Conservation (phyloP, 2,888 invertebrate genomes). For the Odontothrips loti region DNA sequence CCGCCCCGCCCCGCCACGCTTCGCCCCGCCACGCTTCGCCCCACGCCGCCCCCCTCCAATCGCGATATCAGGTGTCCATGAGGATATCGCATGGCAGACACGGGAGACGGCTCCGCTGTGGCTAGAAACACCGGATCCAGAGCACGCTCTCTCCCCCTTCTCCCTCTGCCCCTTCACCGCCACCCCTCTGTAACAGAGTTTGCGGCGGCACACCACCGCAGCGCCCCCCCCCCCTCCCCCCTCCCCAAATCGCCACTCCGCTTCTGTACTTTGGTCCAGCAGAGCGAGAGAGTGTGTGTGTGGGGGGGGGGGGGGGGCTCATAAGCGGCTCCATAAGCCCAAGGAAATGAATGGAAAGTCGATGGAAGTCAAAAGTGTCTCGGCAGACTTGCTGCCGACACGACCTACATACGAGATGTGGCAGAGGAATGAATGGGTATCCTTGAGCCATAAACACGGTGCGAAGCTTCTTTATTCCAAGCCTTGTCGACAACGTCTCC, state of each 20-base stretch:
- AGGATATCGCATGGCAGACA: constrained; percentile 16
- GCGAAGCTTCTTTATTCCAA: too few species aligned
- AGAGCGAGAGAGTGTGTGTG: too few species aligned
- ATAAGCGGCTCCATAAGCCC: too few species aligned
- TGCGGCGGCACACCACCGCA: constrained; percentile 3
- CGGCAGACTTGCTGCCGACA: too few species aligned
- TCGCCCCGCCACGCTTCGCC: neutral
- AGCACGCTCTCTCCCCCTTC: neutral
- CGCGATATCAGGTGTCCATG: constrained; percentile 19
- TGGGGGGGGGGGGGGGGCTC: too few species aligned
- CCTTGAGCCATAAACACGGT: too few species aligned
- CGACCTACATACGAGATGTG: too few species aligned
- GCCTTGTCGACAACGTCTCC: too few species aligned
- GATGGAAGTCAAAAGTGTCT: too few species aligned
- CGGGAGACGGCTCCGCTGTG: constrained; percentile 15
- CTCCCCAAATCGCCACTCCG: neutral
- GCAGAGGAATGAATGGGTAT: too few species aligned
- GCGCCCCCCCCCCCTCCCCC: neutral
- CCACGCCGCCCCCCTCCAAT: constrained; percentile 6
- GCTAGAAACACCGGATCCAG: constrained; percentile 11
- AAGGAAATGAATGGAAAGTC: too few species aligned
- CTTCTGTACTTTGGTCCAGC: too few species aligned
- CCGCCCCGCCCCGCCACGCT: neutral
- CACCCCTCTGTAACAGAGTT: constrained; percentile 20
- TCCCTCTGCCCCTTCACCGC: neutral